phyloP scores from a whole-genome alignment of 2,888 invertebrate species.

The Macropis europaea region DNA sequence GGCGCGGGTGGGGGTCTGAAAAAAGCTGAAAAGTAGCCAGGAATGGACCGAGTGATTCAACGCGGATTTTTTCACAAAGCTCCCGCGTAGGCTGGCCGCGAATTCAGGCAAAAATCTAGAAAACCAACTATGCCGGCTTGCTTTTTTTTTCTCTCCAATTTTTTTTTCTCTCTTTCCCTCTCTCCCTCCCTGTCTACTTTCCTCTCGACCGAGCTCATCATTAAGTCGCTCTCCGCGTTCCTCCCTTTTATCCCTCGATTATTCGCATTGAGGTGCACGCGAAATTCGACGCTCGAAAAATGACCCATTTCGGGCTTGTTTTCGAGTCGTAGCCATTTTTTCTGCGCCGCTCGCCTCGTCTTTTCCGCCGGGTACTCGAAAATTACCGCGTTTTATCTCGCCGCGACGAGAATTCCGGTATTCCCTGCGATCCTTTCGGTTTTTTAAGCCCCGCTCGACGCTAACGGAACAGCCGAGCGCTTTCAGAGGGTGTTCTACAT shows the following conservation, averaged over 20 bases:
- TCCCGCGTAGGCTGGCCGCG: no score
- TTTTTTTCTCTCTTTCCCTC: background rate
- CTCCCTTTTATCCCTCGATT: background rate
- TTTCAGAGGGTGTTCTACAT: no score
- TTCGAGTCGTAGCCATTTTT: no score
- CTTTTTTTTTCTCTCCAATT: background rate
- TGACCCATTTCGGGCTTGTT: no score
- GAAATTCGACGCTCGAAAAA: no score
- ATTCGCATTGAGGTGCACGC: background rate
- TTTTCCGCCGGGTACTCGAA: no score
- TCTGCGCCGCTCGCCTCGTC: no score
- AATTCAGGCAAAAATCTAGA: background rate
- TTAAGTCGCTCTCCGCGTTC: background rate
- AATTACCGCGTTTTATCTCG: no score
- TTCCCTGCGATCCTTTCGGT: no score
- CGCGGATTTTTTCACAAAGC: slow-evolving; percentile 22
- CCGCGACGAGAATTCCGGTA: no score
- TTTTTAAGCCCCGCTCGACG: no score
- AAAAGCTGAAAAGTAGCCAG: slow-evolving; percentile 1
- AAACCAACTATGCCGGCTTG: background rate
- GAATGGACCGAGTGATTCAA: slow-evolving; percentile 32
- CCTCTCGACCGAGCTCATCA: background rate
- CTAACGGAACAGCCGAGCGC: no score
- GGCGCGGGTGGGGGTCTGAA: background rate
- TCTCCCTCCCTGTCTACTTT: background rate